Percentiles rank a stretch among this genome's conserved stretches.
phyloP scores from a whole-genome alignment of 2,888 invertebrate species.

The Papilio protenor region DNA sequence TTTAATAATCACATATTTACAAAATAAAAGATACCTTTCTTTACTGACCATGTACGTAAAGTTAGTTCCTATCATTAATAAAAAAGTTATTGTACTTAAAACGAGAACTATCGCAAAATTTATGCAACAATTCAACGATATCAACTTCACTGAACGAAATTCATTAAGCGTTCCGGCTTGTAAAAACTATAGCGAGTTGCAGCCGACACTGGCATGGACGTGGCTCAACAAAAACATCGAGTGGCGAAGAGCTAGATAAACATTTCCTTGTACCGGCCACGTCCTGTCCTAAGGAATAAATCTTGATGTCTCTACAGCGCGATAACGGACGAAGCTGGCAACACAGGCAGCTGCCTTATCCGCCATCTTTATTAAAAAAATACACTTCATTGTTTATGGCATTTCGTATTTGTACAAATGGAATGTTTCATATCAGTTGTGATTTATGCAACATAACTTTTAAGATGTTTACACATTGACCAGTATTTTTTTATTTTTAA shows the following conservation, averaged over 20 bases:
- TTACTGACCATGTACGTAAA: no score
- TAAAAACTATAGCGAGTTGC: slow-evolving; percentile 34
- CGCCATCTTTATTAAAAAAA: slow-evolving; percentile 46
- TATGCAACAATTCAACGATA: background rate
- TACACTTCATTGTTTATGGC: slow-evolving; percentile 37
- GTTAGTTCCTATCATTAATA: no score
- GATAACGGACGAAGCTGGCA: slow-evolving; percentile 55
- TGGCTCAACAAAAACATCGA: slow-evolving; percentile 53
- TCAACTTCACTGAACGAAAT: slow-evolving; percentile 18
- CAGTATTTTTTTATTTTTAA: background rate
- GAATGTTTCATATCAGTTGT: slow-evolving; percentile 22
- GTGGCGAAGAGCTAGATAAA: slow-evolving; percentile 69
- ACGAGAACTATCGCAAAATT: background rate
- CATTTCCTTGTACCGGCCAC: slow-evolving; percentile 70
- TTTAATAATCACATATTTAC: background rate
- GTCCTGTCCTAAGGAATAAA: slow-evolving; percentile 71
- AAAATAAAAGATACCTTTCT: no score
- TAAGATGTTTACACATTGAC: background rate
- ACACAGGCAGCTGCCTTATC: slow-evolving; percentile 43
- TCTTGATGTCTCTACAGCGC: slow-evolving; percentile 69
- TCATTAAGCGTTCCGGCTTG: slow-evolving; percentile 38
- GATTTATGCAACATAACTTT: slow-evolving; percentile 19
- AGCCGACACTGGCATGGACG: slow-evolving; percentile 40
- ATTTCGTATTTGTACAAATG: slow-evolving; percentile 22
- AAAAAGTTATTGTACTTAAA: background rate